A percentile compares a stretch with the other conserved stretches of the same genome.
Evolutionary conservation across 2,113 vertebrate species (phyloP).

Genomic region (Falco punctatus): DNA sequence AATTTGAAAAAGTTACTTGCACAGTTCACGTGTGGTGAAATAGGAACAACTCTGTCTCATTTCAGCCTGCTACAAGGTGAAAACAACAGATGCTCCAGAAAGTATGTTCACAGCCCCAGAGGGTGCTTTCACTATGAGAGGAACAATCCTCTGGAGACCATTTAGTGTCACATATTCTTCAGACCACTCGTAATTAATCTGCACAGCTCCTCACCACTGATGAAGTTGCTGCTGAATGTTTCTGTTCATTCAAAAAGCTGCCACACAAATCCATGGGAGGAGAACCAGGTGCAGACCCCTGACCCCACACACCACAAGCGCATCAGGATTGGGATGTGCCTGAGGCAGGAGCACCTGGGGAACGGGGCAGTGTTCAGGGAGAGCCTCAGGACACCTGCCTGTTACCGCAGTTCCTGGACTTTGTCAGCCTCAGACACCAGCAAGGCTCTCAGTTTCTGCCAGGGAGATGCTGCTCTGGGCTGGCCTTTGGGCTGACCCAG

Average conservation of each 20-base stretch:
- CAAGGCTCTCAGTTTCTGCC: not conserved
- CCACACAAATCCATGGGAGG: not conserved
- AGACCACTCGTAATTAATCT: not conserved
- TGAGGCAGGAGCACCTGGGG: not conserved
- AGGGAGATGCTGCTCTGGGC: not conserved
- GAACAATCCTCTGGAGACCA: not conserved
- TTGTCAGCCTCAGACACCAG: not conserved
- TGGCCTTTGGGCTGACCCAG: not conserved
- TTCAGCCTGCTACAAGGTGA: not conserved
- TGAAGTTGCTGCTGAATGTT: not conserved
- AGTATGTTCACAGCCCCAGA: not conserved
- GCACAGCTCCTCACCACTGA: not conserved
- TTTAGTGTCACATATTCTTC: not conserved
- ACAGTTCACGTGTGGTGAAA: not conserved
- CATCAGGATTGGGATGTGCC: accelerated
- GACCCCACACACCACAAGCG: not conserved
- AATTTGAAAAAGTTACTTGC: not conserved
- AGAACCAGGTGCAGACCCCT: not conserved
- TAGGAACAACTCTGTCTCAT: not conserved
- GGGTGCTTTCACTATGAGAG: not conserved
- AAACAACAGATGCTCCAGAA: not conserved
- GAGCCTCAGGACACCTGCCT: not conserved
- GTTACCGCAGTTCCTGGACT: not conserved
- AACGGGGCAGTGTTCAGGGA: not conserved
- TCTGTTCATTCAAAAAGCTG: not conserved